Evolutionary conservation across 2,113 vertebrate genomes (phyloP), one percentile per base, ranked within the genome.

Genomic region (Turnix velox): DNA sequence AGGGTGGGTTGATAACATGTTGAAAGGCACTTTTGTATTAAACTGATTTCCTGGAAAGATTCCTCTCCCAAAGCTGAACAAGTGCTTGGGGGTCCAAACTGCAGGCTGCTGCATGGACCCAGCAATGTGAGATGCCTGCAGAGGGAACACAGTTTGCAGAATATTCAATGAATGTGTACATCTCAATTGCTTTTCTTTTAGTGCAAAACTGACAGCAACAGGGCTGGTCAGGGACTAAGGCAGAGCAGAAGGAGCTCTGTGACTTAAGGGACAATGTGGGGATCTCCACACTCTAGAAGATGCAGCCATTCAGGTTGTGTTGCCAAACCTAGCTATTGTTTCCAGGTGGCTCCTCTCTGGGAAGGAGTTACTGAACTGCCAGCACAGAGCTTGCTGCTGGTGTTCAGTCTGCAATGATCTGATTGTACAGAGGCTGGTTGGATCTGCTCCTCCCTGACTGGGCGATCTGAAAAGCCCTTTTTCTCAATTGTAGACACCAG

Each of bases 161-260:
- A 61, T n/a, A 42, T 46, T 73, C 37, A 28, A 0, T 40, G 4
- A 4, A 30, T 2, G 0, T 0, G 1, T 9, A 30, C 5, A 49
- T 16, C 45, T 52, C 19, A 14, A 19, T 4, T 45, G 17, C 7
- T 65, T 61, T 85, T 74, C 22, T 66, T 69, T 33, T 10, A 59
- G 18, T 28, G 67, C 28, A 18, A 5, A 54, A n/a, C 23, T 27
- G 46, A 7, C 8, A 22, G 37, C 78, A 90, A 82, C 35, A 57
- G 69, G 12, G 10, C 31, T 23, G 35, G 43, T 8, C 57, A 54
- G 23, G n/a, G 30, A 14, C 18, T 39, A 15, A 55, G 48, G 14
- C 15, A 4, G 1, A 90, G 57, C 48, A 75, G n/a, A 24, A 48
- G 19, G 7, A 8, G 13, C 15, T 71, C 37, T 61, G 51, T 1